Base-by-base conservation (phyloP, 53 echinoderm and acorn worm genomes). In the Glandiceps talaboti region DNA sequence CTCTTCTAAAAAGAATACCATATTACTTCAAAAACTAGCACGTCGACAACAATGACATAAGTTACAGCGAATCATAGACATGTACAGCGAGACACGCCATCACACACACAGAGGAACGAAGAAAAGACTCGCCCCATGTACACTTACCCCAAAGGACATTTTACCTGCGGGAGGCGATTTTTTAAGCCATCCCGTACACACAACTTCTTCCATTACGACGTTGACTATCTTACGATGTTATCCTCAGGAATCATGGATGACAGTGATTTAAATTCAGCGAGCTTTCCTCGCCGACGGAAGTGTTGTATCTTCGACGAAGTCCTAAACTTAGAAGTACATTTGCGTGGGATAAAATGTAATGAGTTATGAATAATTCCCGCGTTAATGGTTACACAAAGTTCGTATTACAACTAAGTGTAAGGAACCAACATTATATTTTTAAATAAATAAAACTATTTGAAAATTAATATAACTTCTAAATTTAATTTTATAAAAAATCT, bases 131-230 rank as follows among this genome's bases (percentile, higher is more conserved):
- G 20, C 64, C 6, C 64, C 20, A 45, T 45, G 64, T 12, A 27
- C 25, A 83, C 33, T 84, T 92, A 92, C 76, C 92, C 95, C 81
- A 90, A 92, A 73, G 92, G 80, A 76, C 30, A 95, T 95, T 75
- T 95, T 95, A 32, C 82, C 79, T 79, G 92, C 95, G 26, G 95
- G 95, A 25, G 95, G 95, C 27, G 95, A 95, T 84, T 95, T 95
- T 76, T 88, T 90, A 30, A 95, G 85, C 79, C 84, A 95, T 32
- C 95, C 95, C 78, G 88, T 80, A 74, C 81, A 85, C 76, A 95
- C 73, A 26, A 90, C 80, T 75, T 87, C 85, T 74, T 78, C 82
- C 64, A 20, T 20, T 30, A 14, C 79, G 73, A 32, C 74, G 29
- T 73, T 45, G 32, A 33, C 29, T 73, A 33, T 25, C 73, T 31